A percentile compares a stretch with the other conserved stretches of the same genome.
phyloP scores from a whole-genome alignment of 1,140 invertebrate species.

The Thaumatotibia leucotreta region DNA sequence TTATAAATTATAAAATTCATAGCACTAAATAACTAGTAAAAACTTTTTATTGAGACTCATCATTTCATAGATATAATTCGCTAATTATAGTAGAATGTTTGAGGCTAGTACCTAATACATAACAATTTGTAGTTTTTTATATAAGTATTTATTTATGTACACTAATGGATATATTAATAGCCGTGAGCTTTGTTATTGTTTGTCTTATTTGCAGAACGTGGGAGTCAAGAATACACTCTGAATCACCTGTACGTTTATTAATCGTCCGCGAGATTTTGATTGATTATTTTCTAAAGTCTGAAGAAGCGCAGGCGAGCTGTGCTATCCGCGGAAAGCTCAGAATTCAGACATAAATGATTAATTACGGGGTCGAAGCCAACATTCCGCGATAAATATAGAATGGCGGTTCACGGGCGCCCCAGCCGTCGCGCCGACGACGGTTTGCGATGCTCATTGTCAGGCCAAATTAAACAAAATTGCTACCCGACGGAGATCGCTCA shows the following conservation, averaged over 20 bases:
- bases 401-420: slow-evolving; percentile 44
- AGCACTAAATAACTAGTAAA: no score
- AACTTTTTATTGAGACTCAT: no score
- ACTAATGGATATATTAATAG: no score
- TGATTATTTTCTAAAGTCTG: not conserved
- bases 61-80: no score
- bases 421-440: slow-evolving; percentile 21
- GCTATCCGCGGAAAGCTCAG: not conserved
- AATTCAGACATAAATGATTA: slow-evolving; percentile 33
- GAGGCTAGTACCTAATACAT: no score
- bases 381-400: slow-evolving; percentile 53
- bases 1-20: no score
- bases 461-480: slow-evolving; percentile 15
- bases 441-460: slow-evolving; percentile 23
- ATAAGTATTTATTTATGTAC: no score
- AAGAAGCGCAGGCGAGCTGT: not conserved
- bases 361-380: slow-evolving; percentile 50
- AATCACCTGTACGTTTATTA: not conserved
- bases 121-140: no score
- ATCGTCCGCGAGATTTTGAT: not conserved
- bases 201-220: not conserved
- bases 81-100: no score
- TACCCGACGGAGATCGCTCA: not conserved
- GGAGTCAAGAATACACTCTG: not conserved
- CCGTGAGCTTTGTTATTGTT: not conserved